Evolutionary conservation across 2,113 vertebrate genomes (phyloP).

Genomic region (Acrocephalus kingi): DNA sequence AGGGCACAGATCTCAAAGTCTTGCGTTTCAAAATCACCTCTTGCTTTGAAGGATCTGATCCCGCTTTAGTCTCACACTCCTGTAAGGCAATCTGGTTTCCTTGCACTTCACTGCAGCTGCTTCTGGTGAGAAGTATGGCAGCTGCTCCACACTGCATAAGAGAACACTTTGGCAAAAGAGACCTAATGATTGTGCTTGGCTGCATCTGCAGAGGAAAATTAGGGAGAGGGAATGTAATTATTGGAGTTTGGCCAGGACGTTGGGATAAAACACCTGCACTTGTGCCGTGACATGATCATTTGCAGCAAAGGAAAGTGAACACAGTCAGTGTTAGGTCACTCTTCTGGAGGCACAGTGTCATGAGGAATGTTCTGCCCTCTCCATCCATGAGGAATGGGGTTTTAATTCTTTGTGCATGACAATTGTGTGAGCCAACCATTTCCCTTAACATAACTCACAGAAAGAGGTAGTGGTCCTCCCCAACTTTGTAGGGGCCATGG

Average conservation of each 20-base stretch:
- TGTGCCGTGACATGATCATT: background rate
- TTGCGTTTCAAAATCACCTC: background rate
- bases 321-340: background rate
- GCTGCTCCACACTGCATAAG: background rate
- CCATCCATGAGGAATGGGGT: background rate
- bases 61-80: fast-evolving
- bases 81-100: background rate
- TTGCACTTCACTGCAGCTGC: background rate
- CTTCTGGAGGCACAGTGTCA: background rate
- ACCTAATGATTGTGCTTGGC: background rate
- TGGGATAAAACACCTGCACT: constrained; percentile 12
- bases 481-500: background rate
- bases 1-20: background rate
- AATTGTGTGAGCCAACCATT: background rate
- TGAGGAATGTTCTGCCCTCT: background rate
- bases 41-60: background rate
- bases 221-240: background rate
- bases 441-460: background rate
- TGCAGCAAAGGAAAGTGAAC: background rate
- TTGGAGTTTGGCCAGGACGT: background rate
- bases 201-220: background rate
- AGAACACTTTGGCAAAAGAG: background rate
- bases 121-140: background rate
- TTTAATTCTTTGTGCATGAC: background rate
- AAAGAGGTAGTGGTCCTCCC: constrained; percentile 42